Evolutionary conservation across 2,888 invertebrate species (phyloP), one percentile per base, ranked within the genome.

Genomic region (Aplocera efformata): DNA sequence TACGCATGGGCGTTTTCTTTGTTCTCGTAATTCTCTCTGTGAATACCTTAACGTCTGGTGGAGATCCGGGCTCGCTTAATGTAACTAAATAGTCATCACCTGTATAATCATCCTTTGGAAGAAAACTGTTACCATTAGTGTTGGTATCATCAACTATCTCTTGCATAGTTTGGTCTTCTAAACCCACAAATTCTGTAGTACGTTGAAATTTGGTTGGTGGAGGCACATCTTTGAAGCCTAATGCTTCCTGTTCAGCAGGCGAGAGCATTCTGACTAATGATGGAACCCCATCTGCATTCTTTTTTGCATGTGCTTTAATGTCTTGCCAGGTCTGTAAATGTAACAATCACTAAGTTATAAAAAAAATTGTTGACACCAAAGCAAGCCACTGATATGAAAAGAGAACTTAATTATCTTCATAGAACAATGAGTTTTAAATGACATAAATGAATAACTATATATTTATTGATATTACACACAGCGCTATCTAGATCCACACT

Each of bases 261-360:
- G 77, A 66, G 0, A 82, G 65, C 53, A 66, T 61, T 10, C 58
- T 50, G 3, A 68, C 58, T 35, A 70, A 70, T 22, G 62, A 45
- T 7, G 72, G 72, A 1, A 74, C 33, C 11, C 71, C 70, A 22
- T 72, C 74, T 39, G 74, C 69, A 1, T 64, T 63, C 45, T 75
- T 80, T 36, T 81, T 85, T 1, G 70, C 66, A 52, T 84, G 81
- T 1, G 74, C 75, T 22, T 72, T 68, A 20, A 85, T 61, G 56
- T 86, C 86, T 59, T 85, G 85, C 84, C 85, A 86, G 32, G 84
- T 82, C 86, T 86, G 71, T 42, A 77, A 73, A 38, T 8, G 23
- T 42, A 32, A 39, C 8, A 24, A 8, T 32, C 27, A 28, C 1
- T 28, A 11, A 7, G 11, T 7, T 24, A n/a, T n/a, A n/a, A n/a